Percentiles rank a stretch among this genome's conserved stretches.
Evolutionary conservation across 2,113 vertebrate genomes (phyloP).

Genomic region (Fulica atra): DNA sequence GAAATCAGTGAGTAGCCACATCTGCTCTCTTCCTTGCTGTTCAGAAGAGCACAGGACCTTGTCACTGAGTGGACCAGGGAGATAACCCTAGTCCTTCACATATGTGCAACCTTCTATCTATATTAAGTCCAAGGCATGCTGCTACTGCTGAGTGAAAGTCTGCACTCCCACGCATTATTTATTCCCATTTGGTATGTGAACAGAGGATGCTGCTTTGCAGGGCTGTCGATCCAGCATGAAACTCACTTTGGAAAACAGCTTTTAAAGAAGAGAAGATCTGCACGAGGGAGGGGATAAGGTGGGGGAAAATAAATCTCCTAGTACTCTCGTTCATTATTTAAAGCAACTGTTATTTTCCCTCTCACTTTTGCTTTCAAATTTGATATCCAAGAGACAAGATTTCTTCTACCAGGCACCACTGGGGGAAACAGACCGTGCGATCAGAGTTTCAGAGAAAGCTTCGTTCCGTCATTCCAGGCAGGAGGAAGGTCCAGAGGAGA

Average conservation of each 20-base stretch:
- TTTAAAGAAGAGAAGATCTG: constrained; percentile 29
- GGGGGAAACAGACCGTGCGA: neutral
- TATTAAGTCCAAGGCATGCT: neutral
- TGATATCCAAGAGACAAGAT: constrained; percentile 25
- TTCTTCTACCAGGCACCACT: constrained; percentile 14
- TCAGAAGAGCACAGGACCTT: neutral
- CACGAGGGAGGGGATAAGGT: neutral
- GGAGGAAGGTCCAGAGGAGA: constrained; percentile 21
- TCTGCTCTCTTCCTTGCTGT: neutral
- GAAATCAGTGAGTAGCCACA: neutral
- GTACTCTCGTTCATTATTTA: constrained; percentile 52
- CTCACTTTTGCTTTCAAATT: constrained; percentile 28
- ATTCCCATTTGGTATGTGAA: constrained; percentile 4
- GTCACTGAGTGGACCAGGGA: neutral
- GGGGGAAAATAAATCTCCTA: neutral
- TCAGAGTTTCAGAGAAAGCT: constrained; percentile 24
- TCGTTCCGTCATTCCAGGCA: constrained; percentile 16
- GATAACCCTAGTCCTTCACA: neutral
- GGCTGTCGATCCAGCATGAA: constrained; percentile 19
- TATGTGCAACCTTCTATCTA: neutral
- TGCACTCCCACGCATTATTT: neutral
- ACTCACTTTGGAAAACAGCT: constrained; percentile 29
- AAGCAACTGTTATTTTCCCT: constrained; percentile 37
- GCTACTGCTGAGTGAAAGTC: neutral
- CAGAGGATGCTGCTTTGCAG: neutral